Evolutionary conservation across 2,888 invertebrate species (phyloP).

Genomic region (Xestoiulus laeticollis): DNA sequence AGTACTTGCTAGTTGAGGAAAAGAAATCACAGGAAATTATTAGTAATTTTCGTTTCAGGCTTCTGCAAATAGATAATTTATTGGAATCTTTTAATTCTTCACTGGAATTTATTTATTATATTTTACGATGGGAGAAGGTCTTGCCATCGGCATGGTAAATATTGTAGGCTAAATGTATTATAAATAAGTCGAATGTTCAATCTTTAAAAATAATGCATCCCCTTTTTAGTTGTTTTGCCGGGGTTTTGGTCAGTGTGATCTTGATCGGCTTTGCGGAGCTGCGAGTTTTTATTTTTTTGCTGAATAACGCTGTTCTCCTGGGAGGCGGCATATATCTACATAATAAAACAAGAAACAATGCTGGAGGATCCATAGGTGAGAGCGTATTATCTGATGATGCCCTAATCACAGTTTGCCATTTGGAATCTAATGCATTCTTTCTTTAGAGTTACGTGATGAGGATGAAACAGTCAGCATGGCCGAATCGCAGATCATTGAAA

Average conservation of each 20-base stretch:
- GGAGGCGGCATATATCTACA: conserved; percentile 46
- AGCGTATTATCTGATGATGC: background rate
- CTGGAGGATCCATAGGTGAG: background rate
- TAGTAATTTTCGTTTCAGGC: conserved; percentile 46
- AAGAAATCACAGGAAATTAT: too few species aligned
- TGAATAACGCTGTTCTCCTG: conserved; percentile 45
- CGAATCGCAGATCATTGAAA: conserved; percentile 10
- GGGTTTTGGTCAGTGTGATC: background rate
- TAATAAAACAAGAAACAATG: background rate
- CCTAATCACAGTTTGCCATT: background rate
- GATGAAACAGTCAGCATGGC: background rate
- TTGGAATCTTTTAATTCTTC: background rate
- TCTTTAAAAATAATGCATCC: background rate
- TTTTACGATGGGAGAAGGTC: conserved; percentile 52
- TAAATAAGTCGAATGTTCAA: background rate
- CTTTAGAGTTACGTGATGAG: background rate
- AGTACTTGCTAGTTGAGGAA: too few species aligned
- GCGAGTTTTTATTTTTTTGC: conserved; percentile 21
- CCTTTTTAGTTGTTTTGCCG: background rate
- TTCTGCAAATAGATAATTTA: conserved; percentile 24
- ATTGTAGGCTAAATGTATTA: too few species aligned
- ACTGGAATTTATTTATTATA: conserved; percentile 46
- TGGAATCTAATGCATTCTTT: too few species aligned
- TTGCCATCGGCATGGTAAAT: conserved; percentile 16
- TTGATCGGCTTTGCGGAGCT: conserved; percentile 17